Evolutionary conservation across 2,113 vertebrate species (phyloP), one percentile per base, ranked within the genome.

Genomic region (Sinocyclocheilus anophthalmus): DNA sequence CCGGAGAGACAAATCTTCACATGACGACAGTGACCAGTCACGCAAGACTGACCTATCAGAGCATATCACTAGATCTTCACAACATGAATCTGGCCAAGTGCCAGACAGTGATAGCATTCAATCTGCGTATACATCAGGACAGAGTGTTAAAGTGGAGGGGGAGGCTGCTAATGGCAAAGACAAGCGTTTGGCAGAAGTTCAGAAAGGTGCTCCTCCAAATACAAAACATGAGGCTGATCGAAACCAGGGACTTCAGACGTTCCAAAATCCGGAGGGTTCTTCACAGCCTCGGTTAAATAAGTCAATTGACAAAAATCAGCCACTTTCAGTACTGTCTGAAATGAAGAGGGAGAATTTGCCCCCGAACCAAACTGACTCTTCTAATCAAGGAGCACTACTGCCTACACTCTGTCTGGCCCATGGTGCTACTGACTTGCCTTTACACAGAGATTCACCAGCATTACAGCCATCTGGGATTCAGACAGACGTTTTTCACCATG

Each of bases 221-320:
- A 16, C 26, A 50, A 79, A 85, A 65, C 26, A 42, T n/a, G 65
- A 86, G 63, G 39, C 53, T 26, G 72, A 76, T 13, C 48, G 83
- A 12, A 48, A 0, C 24, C 42, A 70, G 9, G 26, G 7, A 50
- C 39, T 18, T 33, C 11, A 50, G 24, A 37, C n/a, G 22, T 67
- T 24, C 7, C 83, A 65, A 5, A 69, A 37, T 16, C 30, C 50
- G 22, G 69, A 24, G 37, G 4, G 22, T 3, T 39, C 12, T 33
- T 55, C 48, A 55, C 75, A 53, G 14, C 24, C 63, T 9, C 61
- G 14, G 10, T n/a, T 48, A 7, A 33, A 53, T 1, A 82, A 65
- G n/a, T n/a, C n/a, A 48, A 20, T 20, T 48, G 59, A 37, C 16
- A 33, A 13, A 53, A 82, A 22, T 14, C 79, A 6, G 13, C 13